Conservation (phyloP, 1,140 invertebrate genomes). For the Tribolium castaneum region DNA sequence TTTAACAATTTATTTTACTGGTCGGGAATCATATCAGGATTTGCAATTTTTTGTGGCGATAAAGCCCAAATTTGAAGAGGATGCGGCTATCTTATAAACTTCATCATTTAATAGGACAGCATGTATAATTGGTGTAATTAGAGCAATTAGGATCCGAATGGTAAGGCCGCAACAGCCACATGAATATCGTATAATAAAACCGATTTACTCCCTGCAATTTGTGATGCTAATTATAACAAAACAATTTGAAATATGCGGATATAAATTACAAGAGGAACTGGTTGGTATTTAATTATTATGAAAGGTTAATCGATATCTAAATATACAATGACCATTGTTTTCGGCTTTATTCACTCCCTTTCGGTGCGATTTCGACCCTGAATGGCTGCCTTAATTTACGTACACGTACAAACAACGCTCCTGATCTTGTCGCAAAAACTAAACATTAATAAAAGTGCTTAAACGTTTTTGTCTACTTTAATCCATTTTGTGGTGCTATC, state of each 20-base stretch:
- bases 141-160: conserved; percentile 32
- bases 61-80: background rate
- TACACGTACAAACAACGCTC: background rate
- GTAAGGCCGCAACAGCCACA: conserved; percentile 29
- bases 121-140: conserved; percentile 33
- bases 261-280: conserved; percentile 18
- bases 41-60: conserved; percentile 21
- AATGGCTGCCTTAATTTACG: background rate
- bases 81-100: conserved; percentile 10
- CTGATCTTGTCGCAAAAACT: background rate
- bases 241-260: conserved; percentile 32
- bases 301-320: conserved; percentile 29
- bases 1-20: conserved; percentile 22
- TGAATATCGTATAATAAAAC: conserved; percentile 31
- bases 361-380: background rate
- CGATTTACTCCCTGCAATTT: conserved; percentile 27
- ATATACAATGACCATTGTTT: conserved; percentile 20
- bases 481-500: conserved; percentile 15
- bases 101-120: conserved; percentile 27
- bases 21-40: conserved; percentile 4
- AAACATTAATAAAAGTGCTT: conserved; percentile 28
- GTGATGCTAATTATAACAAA: conserved; percentile 34
- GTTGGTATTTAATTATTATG: conserved; percentile 24
- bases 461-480: conserved; percentile 12
- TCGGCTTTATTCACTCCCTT: conserved; percentile 5